These are phyloP conservation scores for Sciurus niger DNA, from an alignment of 2,113 vertebrate species.

Conservation along the genomic window DNA sequence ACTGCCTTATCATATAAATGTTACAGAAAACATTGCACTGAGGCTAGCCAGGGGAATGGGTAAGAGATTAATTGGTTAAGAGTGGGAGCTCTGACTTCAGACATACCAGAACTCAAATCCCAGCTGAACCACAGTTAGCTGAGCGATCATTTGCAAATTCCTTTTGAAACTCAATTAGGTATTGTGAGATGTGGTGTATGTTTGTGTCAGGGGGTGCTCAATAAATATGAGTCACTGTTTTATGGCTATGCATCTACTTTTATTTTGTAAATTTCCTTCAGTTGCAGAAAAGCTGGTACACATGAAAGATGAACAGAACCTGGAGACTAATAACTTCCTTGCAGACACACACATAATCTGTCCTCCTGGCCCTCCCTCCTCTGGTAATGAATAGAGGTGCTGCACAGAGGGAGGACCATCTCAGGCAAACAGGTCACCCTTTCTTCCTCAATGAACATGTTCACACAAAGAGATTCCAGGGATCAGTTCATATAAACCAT, in stretches of 20 bases:
- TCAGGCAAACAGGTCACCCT: slow-evolving; percentile 72
- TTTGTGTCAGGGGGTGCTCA: not conserved
- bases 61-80: not conserved
- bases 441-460: slow-evolving; percentile 47
- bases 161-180: not conserved
- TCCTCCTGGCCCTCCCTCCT: not conserved
- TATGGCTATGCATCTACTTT: not conserved
- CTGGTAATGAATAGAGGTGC: not conserved
- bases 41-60: not conserved
- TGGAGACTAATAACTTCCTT: not conserved
- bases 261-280: not conserved
- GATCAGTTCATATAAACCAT: not conserved
- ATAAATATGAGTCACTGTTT: slow-evolving; percentile 17
- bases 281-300: not conserved
- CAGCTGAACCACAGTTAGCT: not conserved
- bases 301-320: not conserved
- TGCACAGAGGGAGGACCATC: not conserved
- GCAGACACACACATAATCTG: not conserved
- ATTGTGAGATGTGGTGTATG: not conserved
- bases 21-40: not conserved
- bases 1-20: not conserved
- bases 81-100: not conserved
- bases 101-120: not conserved
- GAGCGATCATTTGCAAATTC: not conserved
- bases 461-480: slow-evolving; percentile 54